Evolutionary conservation across 92 coral and sea anemone species (phyloP).

Genomic region (Epizoanthus ramosus): DNA sequence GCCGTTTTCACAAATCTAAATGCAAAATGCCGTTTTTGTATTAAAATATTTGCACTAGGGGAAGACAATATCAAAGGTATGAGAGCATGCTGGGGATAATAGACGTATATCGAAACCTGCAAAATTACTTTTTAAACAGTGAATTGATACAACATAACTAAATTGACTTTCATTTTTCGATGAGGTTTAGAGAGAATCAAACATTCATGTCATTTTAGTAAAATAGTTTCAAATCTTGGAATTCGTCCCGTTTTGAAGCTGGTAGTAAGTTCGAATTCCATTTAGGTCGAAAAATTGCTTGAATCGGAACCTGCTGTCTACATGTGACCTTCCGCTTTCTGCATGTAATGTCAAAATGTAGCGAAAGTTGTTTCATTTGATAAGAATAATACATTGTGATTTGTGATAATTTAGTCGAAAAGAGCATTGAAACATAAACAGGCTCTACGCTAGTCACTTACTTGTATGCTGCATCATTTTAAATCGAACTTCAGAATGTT

Average conservation of each 20-base stretch:
- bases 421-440: not conserved
- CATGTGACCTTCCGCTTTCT: slow-evolving; percentile 42
- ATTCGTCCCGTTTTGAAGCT: not conserved
- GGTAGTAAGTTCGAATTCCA: not conserved
- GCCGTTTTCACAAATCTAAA: slow-evolving; percentile 1
- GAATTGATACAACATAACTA: slow-evolving; percentile 8
- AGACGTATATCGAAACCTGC: slow-evolving; percentile 55
- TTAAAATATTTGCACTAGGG: slow-evolving; percentile 50
- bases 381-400: not conserved
- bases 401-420: not conserved
- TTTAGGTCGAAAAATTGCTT: not conserved
- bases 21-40: slow-evolving; percentile 44
- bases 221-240: not conserved
- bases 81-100: slow-evolving; percentile 69
- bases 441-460: slow-evolving; percentile 13
- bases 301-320: slow-evolving; percentile 14
- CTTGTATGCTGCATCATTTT: slow-evolving; percentile 44
- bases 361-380: not conserved
- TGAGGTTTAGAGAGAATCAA: not conserved
- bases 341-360: slow-evolving; percentile 5
- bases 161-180: not conserved
- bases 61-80: slow-evolving; percentile 49
- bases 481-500: slow-evolving; percentile 16
- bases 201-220: not conserved
- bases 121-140: slow-evolving; percentile 2